Conservation (phyloP, 2,113 vertebrate genomes). For the Australoheros scitulus region DNA sequence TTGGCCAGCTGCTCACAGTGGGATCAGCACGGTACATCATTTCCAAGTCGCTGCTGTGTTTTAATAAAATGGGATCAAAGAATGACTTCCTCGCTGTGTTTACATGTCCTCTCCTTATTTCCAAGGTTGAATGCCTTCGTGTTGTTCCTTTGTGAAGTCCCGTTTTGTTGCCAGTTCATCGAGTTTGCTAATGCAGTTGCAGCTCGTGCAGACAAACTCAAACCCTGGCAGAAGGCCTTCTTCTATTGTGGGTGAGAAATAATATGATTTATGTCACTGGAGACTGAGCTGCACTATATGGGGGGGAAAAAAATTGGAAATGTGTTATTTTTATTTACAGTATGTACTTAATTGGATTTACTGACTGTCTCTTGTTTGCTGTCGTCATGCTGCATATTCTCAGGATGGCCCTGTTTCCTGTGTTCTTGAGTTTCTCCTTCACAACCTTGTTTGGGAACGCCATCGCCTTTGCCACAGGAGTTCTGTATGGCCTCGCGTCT, state of each 20-base stretch:
- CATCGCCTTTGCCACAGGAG: slow-evolving; percentile 91
- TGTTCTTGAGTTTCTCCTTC: slow-evolving; percentile 88
- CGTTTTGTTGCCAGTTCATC: slow-evolving; percentile 96
- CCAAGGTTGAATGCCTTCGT: slow-evolving; percentile 89
- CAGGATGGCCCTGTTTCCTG: slow-evolving; percentile 91
- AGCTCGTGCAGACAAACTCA: slow-evolving; percentile 83
- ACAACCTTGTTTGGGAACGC: slow-evolving; percentile 94
- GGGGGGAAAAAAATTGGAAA: neutral
- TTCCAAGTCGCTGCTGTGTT: neutral
- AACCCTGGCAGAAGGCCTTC: slow-evolving; percentile 92
- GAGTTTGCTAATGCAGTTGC: slow-evolving; percentile 91
- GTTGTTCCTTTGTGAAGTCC: slow-evolving; percentile 93
- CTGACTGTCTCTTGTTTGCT: neutral
- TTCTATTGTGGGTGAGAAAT: slow-evolving; percentile 94
- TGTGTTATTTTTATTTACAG: neutral
- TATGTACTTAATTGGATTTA: neutral
- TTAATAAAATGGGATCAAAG: neutral
- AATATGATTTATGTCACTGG: neutral
- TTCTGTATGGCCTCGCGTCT: slow-evolving; percentile 91
- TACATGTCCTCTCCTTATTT: slow-evolving; percentile 9
- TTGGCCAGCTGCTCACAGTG: neutral
- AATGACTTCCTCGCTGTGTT: neutral
- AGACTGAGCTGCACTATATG: neutral
- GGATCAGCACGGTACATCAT: neutral
- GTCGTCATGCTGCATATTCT: neutral